A percentile compares a stretch with the other conserved stretches of the same genome.
These are phyloP conservation scores for Australoheros facetus DNA, from an alignment of 2,797 vertebrate species.

Conservation along the genomic window DNA sequence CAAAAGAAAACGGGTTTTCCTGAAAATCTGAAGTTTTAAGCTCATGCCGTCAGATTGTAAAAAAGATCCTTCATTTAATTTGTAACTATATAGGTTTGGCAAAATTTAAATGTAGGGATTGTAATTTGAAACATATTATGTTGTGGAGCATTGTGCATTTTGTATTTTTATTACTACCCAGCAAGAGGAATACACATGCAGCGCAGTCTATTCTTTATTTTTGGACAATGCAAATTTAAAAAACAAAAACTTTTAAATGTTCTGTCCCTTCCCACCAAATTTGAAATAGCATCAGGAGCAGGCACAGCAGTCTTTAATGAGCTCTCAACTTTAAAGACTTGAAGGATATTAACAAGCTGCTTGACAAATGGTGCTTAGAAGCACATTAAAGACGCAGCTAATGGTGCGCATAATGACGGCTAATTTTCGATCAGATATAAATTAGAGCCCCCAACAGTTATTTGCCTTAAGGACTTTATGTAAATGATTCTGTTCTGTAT, in stretches of 20 bases:
- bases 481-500: constrained; percentile 99
- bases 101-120: background rate
- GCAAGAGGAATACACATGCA: background rate
- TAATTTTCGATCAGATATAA: constrained; percentile 99
- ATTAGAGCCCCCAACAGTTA: constrained; percentile 99
- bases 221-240: constrained; percentile 50
- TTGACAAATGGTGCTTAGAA: constrained; percentile 99
- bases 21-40: background rate
- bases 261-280: constrained; percentile 83
- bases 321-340: constrained; percentile 99
- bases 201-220: background rate
- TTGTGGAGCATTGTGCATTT: background rate
- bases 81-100: background rate
- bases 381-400: constrained; percentile 99
- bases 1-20: constrained; percentile 9
- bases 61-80: background rate
- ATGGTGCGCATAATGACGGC: constrained; percentile 99
- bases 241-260: constrained; percentile 61
- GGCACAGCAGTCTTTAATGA: constrained; percentile 97
- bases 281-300: constrained; percentile 96
- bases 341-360: constrained; percentile 99
- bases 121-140: background rate
- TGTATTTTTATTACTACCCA: background rate
- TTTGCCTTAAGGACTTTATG: constrained; percentile 99
- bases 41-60: background rate